Percentiles rank a stretch among this genome's conserved stretches.
Conservation (phyloP, 2,888 invertebrate genomes). For the Campoletis raptor region DNA sequence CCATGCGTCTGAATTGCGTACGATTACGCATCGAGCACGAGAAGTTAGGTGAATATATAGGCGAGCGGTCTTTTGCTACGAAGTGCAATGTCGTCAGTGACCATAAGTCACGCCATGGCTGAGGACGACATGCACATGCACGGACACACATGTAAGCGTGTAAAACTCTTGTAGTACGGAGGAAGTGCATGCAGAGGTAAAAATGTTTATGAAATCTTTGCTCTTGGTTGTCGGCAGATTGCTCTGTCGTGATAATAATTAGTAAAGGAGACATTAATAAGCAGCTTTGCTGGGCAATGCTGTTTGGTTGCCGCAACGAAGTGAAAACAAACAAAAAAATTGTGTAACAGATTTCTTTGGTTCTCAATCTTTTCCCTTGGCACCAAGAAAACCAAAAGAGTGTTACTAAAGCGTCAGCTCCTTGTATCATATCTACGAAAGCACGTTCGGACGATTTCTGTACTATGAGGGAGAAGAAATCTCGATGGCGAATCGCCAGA, state of each 20-base stretch:
- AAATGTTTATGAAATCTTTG: constrained; percentile 54
- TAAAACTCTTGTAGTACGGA: constrained; percentile 58
- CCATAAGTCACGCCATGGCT: constrained; percentile 78
- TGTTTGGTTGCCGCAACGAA: background rate
- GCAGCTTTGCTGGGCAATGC: constrained; percentile 55
- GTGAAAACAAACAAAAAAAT: background rate
- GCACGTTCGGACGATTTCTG: constrained; percentile 18
- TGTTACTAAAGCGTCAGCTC: background rate
- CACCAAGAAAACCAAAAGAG: background rate
- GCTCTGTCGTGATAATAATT: constrained; percentile 80
- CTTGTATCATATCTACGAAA: constrained; percentile 2
- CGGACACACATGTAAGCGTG: constrained; percentile 43
- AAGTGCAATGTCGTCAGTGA: constrained; percentile 72
- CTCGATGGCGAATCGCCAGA: constrained; percentile 47
- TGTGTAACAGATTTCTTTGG: background rate
- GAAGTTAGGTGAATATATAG: constrained; percentile 5
- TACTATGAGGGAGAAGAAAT: constrained; percentile 42
- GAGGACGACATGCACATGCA: constrained; percentile 62
- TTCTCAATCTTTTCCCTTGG: constrained; percentile 2
- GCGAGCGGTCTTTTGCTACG: constrained; percentile 32
- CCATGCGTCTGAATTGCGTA: background rate
- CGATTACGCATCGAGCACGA: background rate
- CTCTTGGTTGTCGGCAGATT: constrained; percentile 77
- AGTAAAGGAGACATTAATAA: constrained; percentile 72
- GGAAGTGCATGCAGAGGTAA: constrained; percentile 49